Base-by-base conservation (phyloP, 2,113 vertebrate species). In the Phalacrocorax brasilianus region DNA sequence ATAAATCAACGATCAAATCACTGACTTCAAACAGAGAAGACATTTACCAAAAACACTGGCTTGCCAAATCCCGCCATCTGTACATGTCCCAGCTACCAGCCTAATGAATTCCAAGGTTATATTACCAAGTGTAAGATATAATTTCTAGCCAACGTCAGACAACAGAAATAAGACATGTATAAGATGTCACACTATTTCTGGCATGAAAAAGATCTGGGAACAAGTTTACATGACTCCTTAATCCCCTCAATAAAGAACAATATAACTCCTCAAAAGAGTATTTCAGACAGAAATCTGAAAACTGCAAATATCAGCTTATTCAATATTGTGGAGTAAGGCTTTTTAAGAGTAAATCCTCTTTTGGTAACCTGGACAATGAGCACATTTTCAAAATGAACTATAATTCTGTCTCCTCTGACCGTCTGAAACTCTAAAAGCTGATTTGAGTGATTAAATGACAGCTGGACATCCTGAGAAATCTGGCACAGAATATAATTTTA, bases 51-150 rank as follows among this genome's bases (percentile, higher is more conserved):
- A 92, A 55, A 40, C 84, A 26, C 63, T 40, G 77, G 8, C 77
- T 95, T 96, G 95, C 95, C 96, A 97, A 93, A 76, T 42, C 47
- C 45, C n/a, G 24, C 92, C 94, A 96, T 96, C 96, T 96, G 93
- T 8, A 88, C 61, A 16, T 49, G 52, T 93, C 92, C 86, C 86
- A 79, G 80, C 58, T 63, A 89, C 65, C 66, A 88, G 86, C 67
- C 75, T 95, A 72, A 95, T 72, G 84, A 85, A 75, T 82, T 89
- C 91, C 92, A 95, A 93, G 93, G 92, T 95, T 89, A 75, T 12
- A 42, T 53, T 23, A 84, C 50, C 72, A 63, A 84, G 65, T 28
- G 52, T 35, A 87, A 79, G 76, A 93, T 2, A 14, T 0, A 11
- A 87, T 67, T 78, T 56, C 65, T 49, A 85, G 70, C 53, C 87